phyloP scores from a whole-genome alignment of 1,140 invertebrate genomes.

The Portunus trituberculatus region DNA sequence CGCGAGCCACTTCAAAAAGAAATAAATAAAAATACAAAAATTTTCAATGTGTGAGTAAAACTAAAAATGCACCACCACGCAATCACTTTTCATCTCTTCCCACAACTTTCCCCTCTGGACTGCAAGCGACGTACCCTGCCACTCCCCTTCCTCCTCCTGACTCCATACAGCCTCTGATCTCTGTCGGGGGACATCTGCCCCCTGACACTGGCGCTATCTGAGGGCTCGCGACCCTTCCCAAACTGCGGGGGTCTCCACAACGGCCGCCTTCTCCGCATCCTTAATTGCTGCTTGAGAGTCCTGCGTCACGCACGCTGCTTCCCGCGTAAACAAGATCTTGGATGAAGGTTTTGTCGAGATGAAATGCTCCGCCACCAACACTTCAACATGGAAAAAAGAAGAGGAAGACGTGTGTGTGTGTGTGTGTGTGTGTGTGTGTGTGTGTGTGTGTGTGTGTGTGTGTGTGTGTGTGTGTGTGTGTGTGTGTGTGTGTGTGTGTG shows the following conservation, averaged over 20 bases:
- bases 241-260: not conserved
- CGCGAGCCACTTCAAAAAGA: no score
- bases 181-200: not conserved
- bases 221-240: not conserved
- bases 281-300: not conserved
- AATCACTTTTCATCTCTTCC: not conserved
- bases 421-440: not conserved
- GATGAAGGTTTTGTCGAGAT: not conserved
- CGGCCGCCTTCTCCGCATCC: not conserved
- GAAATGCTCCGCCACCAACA: not conserved
- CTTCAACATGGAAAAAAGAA: not conserved
- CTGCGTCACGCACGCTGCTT: not conserved
- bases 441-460: slow-evolving; percentile 20
- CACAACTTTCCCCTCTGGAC: not conserved
- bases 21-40: no score
- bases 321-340: not conserved
- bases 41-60: no score
- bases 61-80: not conserved
- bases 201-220: not conserved
- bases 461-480: slow-evolving; percentile 11
- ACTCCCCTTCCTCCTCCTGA: not conserved
- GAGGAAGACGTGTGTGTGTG: not conserved
- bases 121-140: not conserved
- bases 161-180: slow-evolving; percentile 18
- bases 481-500: not conserved